phyloP scores from a whole-genome alignment of 2,888 invertebrate genomes.

The Ormyrus labotus region DNA sequence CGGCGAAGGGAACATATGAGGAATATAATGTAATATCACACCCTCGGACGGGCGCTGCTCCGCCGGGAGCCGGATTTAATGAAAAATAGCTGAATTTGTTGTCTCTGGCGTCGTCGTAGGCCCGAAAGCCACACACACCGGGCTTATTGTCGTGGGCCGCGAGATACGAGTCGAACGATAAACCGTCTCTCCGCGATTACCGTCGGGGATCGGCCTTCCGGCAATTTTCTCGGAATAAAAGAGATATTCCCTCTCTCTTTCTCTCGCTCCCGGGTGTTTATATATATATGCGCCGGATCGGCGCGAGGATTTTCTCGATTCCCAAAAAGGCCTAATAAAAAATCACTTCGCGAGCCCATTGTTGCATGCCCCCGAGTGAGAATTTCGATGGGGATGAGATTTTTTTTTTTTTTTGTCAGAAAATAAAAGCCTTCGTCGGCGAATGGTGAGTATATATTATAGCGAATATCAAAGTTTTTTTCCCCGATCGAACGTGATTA shows the following conservation, averaged over 20 bases:
- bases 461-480: too few relatives aligned
- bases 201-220: slow-evolving; percentile 51
- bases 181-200: slow-evolving; percentile 51
- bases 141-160: slow-evolving; percentile 38
- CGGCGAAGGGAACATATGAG: slow-evolving; percentile 60
- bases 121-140: neutral
- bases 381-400: too few relatives aligned
- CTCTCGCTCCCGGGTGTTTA: neutral
- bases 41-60: slow-evolving; percentile 58
- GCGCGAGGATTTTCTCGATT: slow-evolving; percentile 22
- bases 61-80: slow-evolving; percentile 69
- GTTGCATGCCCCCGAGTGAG: neutral
- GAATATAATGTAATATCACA: slow-evolving; percentile 68
- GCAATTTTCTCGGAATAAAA: slow-evolving; percentile 55
- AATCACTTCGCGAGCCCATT: slow-evolving; percentile 42
- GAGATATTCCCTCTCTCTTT: slow-evolving; percentile 19
- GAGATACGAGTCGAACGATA: slow-evolving; percentile 46
- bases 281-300: neutral
- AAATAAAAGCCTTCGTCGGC: too few relatives aligned
- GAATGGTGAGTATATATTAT: neutral
- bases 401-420: too few relatives aligned
- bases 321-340: slow-evolving; percentile 49
- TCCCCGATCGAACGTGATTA: too few relatives aligned
- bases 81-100: slow-evolving; percentile 72
- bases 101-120: slow-evolving; percentile 47